These are phyloP conservation scores for Anaspis maculata DNA, from an alignment of 2,888 invertebrate genomes.

Conservation along the genomic window DNA sequence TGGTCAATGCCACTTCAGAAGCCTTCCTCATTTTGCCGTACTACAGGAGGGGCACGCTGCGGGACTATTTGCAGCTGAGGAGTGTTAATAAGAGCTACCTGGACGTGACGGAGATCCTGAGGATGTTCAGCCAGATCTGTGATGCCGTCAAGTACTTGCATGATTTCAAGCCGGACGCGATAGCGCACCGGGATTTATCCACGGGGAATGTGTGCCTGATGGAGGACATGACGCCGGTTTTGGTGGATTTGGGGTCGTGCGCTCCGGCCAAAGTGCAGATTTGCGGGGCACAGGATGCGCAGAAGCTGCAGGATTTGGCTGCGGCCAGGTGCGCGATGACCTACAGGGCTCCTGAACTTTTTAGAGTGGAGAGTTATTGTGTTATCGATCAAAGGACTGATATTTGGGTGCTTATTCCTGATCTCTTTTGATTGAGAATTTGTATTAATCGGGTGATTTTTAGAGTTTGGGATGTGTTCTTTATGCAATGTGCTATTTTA, in stretches of 20 bases:
- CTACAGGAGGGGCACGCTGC: conserved; percentile 68
- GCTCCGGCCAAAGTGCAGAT: conserved; percentile 56
- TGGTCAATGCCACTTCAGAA: conserved; percentile 61
- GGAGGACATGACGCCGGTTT: conserved; percentile 60
- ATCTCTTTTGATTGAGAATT: not conserved
- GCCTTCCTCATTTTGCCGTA: conserved; percentile 68
- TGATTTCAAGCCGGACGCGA: conserved; percentile 59
- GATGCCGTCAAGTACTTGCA: conserved; percentile 69
- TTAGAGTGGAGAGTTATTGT: conserved; percentile 73
- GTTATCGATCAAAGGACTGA: conserved; percentile 77
- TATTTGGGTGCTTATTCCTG: conserved; percentile 60
- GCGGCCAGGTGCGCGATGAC: conserved; percentile 83
- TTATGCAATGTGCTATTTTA: conserved; percentile 77
- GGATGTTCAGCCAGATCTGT: conserved; percentile 64
- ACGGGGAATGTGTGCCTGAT: conserved; percentile 74
- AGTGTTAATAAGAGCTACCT: conserved; percentile 52
- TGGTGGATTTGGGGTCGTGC: conserved; percentile 78
- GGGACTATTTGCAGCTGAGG: conserved; percentile 57
- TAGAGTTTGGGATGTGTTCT: conserved; percentile 79
- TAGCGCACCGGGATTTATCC: conserved; percentile 80
- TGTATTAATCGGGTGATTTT: conserved; percentile 23
- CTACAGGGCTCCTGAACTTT: conserved; percentile 81
- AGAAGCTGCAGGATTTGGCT: conserved; percentile 67
- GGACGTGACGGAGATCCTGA: conserved; percentile 55
- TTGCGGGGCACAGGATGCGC: conserved; percentile 59